These are phyloP conservation scores for Lethocerus indicus DNA, from an alignment of 1,140 invertebrate genomes.

Conservation along the genomic window DNA sequence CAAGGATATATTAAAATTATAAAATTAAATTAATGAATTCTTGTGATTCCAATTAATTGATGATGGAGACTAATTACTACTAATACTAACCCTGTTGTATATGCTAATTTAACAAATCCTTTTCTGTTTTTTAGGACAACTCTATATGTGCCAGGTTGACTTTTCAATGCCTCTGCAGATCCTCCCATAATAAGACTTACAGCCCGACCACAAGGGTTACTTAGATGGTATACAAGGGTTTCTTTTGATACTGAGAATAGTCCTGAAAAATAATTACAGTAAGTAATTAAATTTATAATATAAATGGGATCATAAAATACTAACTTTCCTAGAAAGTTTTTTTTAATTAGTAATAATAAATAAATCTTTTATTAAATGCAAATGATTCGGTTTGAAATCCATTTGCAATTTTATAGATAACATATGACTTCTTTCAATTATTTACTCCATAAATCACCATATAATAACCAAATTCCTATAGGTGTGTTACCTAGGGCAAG, in stretches of 20 bases:
- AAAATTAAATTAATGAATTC: neutral
- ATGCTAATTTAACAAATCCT: constrained; percentile 64
- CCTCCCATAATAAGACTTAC: constrained; percentile 61
- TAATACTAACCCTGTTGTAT: constrained; percentile 51
- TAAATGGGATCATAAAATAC: neutral
- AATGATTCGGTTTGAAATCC: neutral
- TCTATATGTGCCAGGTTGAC: constrained; percentile 48
- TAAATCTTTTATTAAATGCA: neutral
- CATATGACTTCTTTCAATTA: neutral
- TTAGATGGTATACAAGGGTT: constrained; percentile 31
- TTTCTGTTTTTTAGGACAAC: constrained; percentile 53
- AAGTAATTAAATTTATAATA: too few relatives aligned
- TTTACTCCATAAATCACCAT: neutral
- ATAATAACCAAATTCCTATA: too few relatives aligned
- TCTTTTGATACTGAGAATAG: constrained; percentile 32
- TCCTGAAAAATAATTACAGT: too few relatives aligned
- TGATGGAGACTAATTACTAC: too few relatives aligned
- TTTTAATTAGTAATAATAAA: neutral
- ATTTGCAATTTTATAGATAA: neutral
- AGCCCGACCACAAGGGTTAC: constrained; percentile 34
- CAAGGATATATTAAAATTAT: neutral
- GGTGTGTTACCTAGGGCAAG: constrained; percentile 7
- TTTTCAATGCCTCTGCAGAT: constrained; percentile 58
- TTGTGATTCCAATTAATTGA: neutral
- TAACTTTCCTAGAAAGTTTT: neutral